Evolutionary conservation across 2,797 vertebrate genomes (phyloP), one percentile per base, ranked within the genome.

Genomic region (Sebastes minor): DNA sequence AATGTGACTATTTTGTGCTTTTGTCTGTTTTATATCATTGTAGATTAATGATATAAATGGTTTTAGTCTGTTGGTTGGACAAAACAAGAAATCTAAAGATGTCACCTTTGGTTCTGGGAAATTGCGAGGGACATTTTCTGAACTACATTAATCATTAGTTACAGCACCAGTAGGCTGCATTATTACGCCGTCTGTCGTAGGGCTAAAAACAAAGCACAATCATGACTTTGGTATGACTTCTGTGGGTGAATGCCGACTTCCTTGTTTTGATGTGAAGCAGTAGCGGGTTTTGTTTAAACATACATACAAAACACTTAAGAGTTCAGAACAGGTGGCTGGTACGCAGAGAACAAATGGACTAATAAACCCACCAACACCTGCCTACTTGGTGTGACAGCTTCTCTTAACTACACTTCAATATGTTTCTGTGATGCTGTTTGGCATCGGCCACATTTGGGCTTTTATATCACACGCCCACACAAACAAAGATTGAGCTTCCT

Each of bases 261-360:
- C 66, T 67, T 71, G 55, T 79, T 80, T 63, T 38, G 27, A 64
- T 60, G 20, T 65, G 46, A 73, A 73, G 60, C 20, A 22, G 22
- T 2, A 2, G n/a, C 25, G 10, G 23, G 25, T 64, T 71, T 56
- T 60, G 52, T 81, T 70, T 38, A 71, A 84, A 83, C 73, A 67
- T 8, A 27, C 46, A 52, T 4, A 52, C 18, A n/a, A 0, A 20
- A 52, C n/a, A 59, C 59, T 56, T 12, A 13, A 61, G 27, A 74
- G 56, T 68, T 85, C 38, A 70, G 32, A 72, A 67, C 71, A 82
- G 67, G 57, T 69, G 60, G 12, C 38, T 81, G 63, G 55, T 72
- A 76, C 23, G 4, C 23, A 2, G 4, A 73, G 65, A 69, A 38
- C 25, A 89, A 77, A 70, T 33, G 8, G n/a, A 70, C 61, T 20